Evolutionary conservation across 2,113 vertebrate species (phyloP).

Genomic region (Theropithecus gelada): DNA sequence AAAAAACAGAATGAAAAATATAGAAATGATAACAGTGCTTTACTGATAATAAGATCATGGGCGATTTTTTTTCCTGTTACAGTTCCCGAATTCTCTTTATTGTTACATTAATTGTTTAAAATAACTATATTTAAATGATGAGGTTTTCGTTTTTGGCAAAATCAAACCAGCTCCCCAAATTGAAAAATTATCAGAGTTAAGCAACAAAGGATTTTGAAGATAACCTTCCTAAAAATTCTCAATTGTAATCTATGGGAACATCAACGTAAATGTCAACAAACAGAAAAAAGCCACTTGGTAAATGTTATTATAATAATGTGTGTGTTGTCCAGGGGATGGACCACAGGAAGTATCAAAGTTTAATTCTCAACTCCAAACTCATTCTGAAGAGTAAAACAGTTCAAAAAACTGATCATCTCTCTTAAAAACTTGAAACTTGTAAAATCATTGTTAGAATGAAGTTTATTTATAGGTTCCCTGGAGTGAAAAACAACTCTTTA

Average conservation of each 20-base stretch:
- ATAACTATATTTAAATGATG: neutral
- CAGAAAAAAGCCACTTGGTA: neutral
- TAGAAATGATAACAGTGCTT: neutral
- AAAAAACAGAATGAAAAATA: neutral
- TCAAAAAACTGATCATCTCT: neutral
- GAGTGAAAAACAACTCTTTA: constrained; percentile 1
- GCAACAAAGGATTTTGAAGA: neutral
- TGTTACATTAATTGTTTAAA: constrained; percentile 4
- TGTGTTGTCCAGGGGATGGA: neutral
- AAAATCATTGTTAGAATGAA: neutral
- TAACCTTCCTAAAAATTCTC: neutral
- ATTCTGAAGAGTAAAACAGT: neutral
- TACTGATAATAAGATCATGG: neutral
- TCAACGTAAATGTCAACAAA: neutral
- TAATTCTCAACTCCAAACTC: neutral
- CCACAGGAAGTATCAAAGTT: neutral
- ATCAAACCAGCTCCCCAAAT: neutral
- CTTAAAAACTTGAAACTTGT: constrained; percentile 22
- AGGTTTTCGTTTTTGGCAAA: neutral
- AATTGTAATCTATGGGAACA: neutral
- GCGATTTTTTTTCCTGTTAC: neutral
- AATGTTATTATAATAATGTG: neutral
- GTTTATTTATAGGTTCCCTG: neutral
- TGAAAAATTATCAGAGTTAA: constrained; percentile 41
- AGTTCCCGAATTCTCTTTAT: neutral